Base-by-base conservation (phyloP, 2,888 invertebrate species). In the Notodromas monacha region DNA sequence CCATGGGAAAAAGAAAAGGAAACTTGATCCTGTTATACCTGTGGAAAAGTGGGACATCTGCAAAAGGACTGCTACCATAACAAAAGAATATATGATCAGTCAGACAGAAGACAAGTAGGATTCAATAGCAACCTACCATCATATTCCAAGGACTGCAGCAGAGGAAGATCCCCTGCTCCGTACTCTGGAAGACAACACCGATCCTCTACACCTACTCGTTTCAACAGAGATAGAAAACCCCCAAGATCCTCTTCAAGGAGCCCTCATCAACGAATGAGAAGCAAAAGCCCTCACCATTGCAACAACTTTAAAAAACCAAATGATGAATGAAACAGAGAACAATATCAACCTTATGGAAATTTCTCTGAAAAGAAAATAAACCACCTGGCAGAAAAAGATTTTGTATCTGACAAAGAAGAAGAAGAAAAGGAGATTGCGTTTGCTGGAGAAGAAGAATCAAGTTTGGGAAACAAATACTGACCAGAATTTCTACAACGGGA, bases 1-100 rank as follows among this genome's bases (percentile, higher is more conserved):
- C n/a, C 21, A 21, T 21, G 21, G 21, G 21, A 21, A 21, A 21
- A 21, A 21, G 21, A 21, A 21, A 21, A 21, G 21, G 21, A 21
- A 21, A 21, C 21, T 21, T n/a, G 21, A 21, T 21, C 21, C n/a
- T 21, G 21, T n/a, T 21, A 21, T 21, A 21, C 21, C 21, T 21
- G 21, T 21, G 21, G 21, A 21, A 21, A 21, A 21, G 21, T 21
- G 21, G 21, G 21, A 21, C 21, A 21, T 21, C 21, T 21, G n/a
- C 21, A 21, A 21, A 21, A 21, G 21, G 21, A 21, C 21, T 21
- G 21, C n/a, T 21, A 21, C 21, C 21, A 21, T 21, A 21, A 21
- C 21, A 21, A 21, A 21, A 21, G 21, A 21, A 21, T 6, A 21
- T 21, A 21, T 21, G 21, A 21, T n/a, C 21, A 21, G n/a, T 21